Evolutionary conservation across 2,113 vertebrate species (phyloP), one percentile per base, ranked within the genome.

Genomic region (Chloebia gouldiae): DNA sequence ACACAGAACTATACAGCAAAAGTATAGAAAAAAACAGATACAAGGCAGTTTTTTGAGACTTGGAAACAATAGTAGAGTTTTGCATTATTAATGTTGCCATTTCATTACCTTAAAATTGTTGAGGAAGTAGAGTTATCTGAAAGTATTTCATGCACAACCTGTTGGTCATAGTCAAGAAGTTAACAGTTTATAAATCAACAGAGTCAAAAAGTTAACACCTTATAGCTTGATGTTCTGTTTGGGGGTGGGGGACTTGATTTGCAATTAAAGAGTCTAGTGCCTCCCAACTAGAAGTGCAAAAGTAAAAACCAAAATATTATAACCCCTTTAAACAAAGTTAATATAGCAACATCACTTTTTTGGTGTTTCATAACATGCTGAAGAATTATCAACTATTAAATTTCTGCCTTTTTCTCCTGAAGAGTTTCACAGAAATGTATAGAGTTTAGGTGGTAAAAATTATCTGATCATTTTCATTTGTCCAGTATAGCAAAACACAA

Each of bases 101-200:
- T 88, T 71, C 30, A 78, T 89, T 98, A 99, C 99, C 99, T 98
- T 95, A 96, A 96, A 97, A 97, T 97, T 94, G 97, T 96, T 2
- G 98, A 93, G 42, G 98, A 93, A 76, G 96, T 81, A 56, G 98
- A 98, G 73, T 96, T 97, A 69, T 99, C 99, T 31, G 96, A 94
- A 60, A 99, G 97, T 30, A 99, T 93, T 95, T 99, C 99, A 73
- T 99, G 98, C 78, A 99, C 96, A 71, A 98, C 96, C 99, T 99
- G 98, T 91, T 77, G 90, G 95, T 50, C 95, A 96, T 0, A 95
- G 90, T 59, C 45, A 91, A 95, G 57, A 94, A 69, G 40, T 89
- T 72, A 95, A 45, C 5, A 69, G 47, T 30, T 87, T 57, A 81
- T 68, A 95, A 69, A 64, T 31, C 5, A 2, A 53, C 20, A 71